Percentiles rank a stretch among this genome's conserved stretches.
These are phyloP conservation scores for Parascotia fuliginaria DNA, from an alignment of 2,888 invertebrate genomes.

Conservation along the genomic window DNA sequence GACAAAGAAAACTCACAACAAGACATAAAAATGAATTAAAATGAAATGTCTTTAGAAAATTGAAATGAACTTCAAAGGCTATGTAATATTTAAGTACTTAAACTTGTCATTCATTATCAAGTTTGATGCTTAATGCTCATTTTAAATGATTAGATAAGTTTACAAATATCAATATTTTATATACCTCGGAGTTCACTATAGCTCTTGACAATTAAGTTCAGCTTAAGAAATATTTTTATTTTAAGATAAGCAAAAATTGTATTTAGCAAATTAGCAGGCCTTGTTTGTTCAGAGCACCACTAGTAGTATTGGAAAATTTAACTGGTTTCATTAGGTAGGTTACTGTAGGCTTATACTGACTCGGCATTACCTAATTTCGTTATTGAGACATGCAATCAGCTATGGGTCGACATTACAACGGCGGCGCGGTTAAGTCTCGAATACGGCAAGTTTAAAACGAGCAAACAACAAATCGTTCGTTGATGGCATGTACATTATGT, in stretches of 20 bases:
- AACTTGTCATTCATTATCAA: background rate
- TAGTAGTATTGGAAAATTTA: background rate
- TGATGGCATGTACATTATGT: no score
- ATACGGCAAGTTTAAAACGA: no score
- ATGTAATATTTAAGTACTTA: background rate
- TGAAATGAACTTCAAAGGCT: background rate
- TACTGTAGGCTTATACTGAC: no score
- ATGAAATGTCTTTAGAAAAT: no score
- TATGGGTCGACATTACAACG: no score
- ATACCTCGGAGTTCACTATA: conserved; percentile 7
- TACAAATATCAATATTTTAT: conserved; percentile 3
- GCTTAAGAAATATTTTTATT: background rate
- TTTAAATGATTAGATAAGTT: conserved; percentile 1
- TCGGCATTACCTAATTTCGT: no score
- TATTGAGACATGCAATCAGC: no score
- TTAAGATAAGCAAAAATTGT: background rate
- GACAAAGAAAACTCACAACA: background rate
- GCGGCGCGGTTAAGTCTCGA: no score
- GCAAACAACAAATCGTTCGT: no score
- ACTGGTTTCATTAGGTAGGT: background rate
- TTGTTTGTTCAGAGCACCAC: background rate
- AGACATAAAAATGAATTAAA: no score
- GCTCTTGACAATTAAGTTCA: background rate
- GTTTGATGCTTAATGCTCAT: background rate
- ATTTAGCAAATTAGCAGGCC: background rate